A percentile compares a stretch with the other conserved stretches of the same genome.
These are phyloP conservation scores for Phyllopteryx taeniolatus DNA, from an alignment of 2,113 vertebrate genomes.

Conservation along the genomic window DNA sequence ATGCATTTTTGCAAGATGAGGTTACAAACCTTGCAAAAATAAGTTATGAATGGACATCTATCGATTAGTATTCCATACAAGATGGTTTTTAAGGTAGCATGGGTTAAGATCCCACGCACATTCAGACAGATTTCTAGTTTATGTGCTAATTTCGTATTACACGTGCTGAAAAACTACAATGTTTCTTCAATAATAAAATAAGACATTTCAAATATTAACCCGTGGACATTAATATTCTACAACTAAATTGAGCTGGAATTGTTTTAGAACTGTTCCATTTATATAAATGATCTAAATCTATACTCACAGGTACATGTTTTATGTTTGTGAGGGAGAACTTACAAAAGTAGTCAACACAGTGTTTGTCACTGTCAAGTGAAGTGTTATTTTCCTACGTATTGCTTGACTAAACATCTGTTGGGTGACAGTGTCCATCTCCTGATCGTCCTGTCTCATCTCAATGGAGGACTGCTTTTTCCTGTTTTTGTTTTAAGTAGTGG, in stretches of 20 bases:
- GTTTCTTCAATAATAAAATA: no score
- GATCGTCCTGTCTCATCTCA: not conserved
- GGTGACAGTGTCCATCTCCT: conserved; percentile 30
- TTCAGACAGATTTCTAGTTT: not conserved
- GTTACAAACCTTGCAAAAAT: no score
- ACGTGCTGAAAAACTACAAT: not conserved
- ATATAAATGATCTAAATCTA: not conserved
- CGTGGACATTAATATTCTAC: no score
- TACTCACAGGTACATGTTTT: not conserved
- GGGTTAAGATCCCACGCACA: no score
- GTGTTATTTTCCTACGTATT: not conserved
- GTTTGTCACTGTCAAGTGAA: not conserved
- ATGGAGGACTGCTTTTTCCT: conserved; percentile 34
- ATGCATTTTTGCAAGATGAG: no score
- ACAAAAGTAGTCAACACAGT: not conserved
- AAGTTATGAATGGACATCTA: no score
- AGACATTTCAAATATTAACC: no score
- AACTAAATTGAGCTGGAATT: not conserved
- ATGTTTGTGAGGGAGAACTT: not conserved
- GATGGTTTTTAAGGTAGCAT: not conserved
- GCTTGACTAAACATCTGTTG: not conserved
- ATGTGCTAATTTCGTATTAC: not conserved
- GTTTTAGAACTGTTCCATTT: not conserved
- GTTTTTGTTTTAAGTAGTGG: conserved; percentile 33
- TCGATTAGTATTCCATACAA: not conserved